A percentile compares a stretch with the other conserved stretches of the same genome.
Evolutionary conservation across 2,797 vertebrate genomes (phyloP).

Genomic region (Staurois parvus): DNA sequence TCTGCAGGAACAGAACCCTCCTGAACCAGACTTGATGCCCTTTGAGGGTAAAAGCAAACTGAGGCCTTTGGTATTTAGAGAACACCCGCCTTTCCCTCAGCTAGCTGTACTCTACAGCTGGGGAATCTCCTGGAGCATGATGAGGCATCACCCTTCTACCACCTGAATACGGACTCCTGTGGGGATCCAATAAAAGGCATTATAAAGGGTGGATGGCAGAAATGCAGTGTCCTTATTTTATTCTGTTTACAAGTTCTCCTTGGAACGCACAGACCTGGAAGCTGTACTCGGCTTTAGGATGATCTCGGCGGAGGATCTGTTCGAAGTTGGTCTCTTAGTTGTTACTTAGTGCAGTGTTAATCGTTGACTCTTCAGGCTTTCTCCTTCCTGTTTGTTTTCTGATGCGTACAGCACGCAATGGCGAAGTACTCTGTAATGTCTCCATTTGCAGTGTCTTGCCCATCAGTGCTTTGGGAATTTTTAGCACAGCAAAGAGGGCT

Average conservation of each 20-base stretch:
- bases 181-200: constrained; percentile 32
- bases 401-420: background rate
- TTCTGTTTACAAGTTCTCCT: constrained; percentile 51
- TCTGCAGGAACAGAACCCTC: constrained; percentile 74
- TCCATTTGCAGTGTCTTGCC: background rate
- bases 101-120: constrained; percentile 47
- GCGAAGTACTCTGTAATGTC: background rate
- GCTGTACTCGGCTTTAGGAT: background rate
- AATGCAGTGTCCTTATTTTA: constrained; percentile 53
- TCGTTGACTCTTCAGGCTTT: background rate
- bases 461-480: background rate
- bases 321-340: background rate
- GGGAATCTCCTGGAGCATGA: constrained; percentile 46
- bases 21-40: constrained; percentile 30
- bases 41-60: background rate
- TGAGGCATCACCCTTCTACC: constrained; percentile 25
- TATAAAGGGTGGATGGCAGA: constrained; percentile 20
- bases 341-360: constrained; percentile 30
- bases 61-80: constrained; percentile 36
- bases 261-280: constrained; percentile 34
- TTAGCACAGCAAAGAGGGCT: constrained; percentile 30
- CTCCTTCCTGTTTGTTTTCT: background rate
- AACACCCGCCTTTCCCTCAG: constrained; percentile 1
- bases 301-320: background rate
- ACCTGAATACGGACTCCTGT: constrained; percentile 7